These are phyloP conservation scores for Bombus superbus DNA, from an alignment of 1,140 invertebrate species.

Conservation along the genomic window DNA sequence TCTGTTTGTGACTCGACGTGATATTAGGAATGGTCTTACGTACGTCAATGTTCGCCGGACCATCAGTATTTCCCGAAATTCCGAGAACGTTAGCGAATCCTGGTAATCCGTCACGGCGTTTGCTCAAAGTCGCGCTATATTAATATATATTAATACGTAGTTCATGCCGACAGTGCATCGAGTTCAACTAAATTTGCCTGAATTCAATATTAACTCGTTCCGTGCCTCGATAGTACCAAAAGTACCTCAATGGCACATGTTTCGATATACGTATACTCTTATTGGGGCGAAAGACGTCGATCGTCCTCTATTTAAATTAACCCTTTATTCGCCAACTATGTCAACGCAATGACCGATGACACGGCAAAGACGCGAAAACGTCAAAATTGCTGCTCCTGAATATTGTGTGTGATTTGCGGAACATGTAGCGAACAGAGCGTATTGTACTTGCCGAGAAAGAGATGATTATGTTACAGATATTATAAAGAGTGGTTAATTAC, in stretches of 20 bases:
- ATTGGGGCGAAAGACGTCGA: neutral
- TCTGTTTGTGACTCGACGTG: constrained; percentile 12
- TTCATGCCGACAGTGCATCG: neutral
- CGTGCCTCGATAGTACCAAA: neutral
- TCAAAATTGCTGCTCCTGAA: no score
- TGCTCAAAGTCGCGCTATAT: constrained; percentile 24
- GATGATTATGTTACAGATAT: no score
- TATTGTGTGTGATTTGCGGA: no score
- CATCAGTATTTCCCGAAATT: constrained; percentile 24
- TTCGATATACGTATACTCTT: neutral
- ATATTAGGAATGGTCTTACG: constrained; percentile 12
- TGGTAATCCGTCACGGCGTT: constrained; percentile 26
- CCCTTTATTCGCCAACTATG: no score
- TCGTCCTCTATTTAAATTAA: neutral
- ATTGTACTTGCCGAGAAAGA: no score
- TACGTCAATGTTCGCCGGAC: constrained; percentile 12
- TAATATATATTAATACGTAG: constrained; percentile 27
- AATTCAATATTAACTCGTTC: constrained; percentile 39
- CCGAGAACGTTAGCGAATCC: neutral
- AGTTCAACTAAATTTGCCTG: neutral
- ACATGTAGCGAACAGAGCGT: no score
- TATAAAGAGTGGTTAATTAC: neutral
- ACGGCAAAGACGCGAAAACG: no score
- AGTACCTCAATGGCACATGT: no score
- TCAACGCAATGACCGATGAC: no score